Percentiles rank a stretch among this genome's conserved stretches.
Evolutionary conservation across 2,113 vertebrate genomes (phyloP).

Genomic region (Trochalopteron elliotii): DNA sequence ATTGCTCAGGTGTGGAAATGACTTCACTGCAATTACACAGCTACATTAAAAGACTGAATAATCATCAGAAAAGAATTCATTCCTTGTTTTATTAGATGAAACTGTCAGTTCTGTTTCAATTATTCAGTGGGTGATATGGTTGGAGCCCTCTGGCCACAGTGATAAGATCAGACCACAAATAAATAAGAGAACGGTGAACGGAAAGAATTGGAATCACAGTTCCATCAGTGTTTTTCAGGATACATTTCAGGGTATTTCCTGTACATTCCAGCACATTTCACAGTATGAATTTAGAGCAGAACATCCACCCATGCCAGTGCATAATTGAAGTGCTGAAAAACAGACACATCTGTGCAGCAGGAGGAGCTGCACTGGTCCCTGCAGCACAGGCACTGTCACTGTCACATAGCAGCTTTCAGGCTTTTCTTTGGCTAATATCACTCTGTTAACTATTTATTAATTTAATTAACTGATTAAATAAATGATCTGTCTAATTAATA

Average conservation of each 20-base stretch:
- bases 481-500: not conserved
- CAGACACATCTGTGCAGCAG: not conserved
- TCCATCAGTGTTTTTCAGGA: not conserved
- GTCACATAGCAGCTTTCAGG: not conserved
- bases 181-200: not conserved
- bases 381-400: not conserved
- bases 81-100: slow-evolving; percentile 32
- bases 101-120: not conserved
- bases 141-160: not conserved
- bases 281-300: not conserved
- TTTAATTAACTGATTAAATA: not conserved
- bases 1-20: slow-evolving; percentile 31
- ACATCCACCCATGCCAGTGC: not conserved
- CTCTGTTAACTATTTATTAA: not conserved
- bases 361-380: not conserved
- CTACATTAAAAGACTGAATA: not conserved
- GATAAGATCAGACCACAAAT: slow-evolving; percentile 11
- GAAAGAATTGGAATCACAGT: not conserved
- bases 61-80: not conserved
- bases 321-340: not conserved
- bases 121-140: not conserved
- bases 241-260: not conserved
- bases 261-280: slow-evolving; percentile 1
- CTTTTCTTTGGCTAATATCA: not conserved
- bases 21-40: not conserved